Base-by-base conservation (phyloP, 2,113 vertebrate species). In the Xyrauchen texanus region DNA sequence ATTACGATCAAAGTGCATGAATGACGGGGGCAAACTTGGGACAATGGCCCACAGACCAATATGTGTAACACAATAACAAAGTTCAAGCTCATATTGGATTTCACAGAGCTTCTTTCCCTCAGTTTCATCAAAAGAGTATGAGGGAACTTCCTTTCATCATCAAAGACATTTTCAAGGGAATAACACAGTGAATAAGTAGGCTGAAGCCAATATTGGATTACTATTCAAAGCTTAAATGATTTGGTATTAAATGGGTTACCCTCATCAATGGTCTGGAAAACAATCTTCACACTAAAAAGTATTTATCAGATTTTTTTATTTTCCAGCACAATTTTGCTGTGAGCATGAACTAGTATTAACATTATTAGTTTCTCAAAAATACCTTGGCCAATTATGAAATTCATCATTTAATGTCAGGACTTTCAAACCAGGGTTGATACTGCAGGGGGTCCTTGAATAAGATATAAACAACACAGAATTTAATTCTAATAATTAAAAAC, bases 51-150 rank as follows among this genome's bases (percentile, higher is more conserved):
- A 76, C 52, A n/a, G 75, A 69, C 63, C 13, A 61, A 80, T n/a
- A 74, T 66, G 61, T 70, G 85, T 83, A 78, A 86, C 78, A 67
- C 49, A 84, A 60, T 81, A 78, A 82, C 65, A n/a, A 63, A 52
- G 69, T 68, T 79, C 45, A 51, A 78, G 60, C 65, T 67, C 58
- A 34, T 58, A 51, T 67, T 76, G 73, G 63, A 73, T 79, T 70
- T 77, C 69, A 60, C 51, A 67, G 67, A 51, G 44, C 55, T 66
- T 72, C 34, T 64, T 67, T 21, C 7, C 76, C 44, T 42, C 21
- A 46, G 75, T 61, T 60, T 67, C 69, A 73, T 78, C 74, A 84
- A 73, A 81, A 52, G 57, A 42, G 58, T 62, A 55, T 47, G 60
- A 63, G 52, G 74, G 52, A 75, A 68, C 46, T 61, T 79, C 68